Evolutionary conservation across 2,113 vertebrate species (phyloP).

Genomic region (Triplophysa siluroides): DNA sequence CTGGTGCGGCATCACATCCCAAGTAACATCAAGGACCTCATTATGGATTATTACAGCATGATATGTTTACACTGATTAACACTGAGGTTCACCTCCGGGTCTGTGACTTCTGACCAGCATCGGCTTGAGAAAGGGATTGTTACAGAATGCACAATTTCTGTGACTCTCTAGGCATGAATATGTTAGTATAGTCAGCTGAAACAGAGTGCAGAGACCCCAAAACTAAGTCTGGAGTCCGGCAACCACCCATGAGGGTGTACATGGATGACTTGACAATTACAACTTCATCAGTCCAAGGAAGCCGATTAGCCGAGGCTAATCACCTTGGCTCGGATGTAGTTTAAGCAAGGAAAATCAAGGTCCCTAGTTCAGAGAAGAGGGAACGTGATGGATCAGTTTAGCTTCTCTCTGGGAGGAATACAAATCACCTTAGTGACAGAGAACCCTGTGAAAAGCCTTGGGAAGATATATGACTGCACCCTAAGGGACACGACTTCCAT

Average conservation of each 20-base stretch:
- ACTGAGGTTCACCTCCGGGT: slow-evolving; percentile 1
- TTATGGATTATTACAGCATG: slow-evolving; percentile 1
- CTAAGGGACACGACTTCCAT: neutral
- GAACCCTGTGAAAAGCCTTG: too few species aligned
- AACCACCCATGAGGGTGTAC: slow-evolving; percentile 15
- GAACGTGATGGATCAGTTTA: too few species aligned
- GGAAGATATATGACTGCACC: neutral
- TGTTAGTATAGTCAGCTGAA: slow-evolving; percentile 2
- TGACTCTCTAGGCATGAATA: neutral
- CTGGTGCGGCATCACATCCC: neutral
- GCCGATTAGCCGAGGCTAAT: neutral
- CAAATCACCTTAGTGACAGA: too few species aligned
- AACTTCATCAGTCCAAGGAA: neutral
- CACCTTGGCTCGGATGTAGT: neutral
- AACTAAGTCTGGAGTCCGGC: neutral
- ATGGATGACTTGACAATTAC: slow-evolving; percentile 31
- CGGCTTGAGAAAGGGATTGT: neutral
- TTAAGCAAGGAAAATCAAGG: neutral
- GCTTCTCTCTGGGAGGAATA: too few species aligned
- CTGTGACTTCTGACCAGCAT: neutral
- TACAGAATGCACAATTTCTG: slow-evolving; percentile 22
- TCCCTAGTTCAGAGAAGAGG: neutral
- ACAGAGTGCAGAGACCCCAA: slow-evolving; percentile 12
- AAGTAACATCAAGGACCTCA: neutral
- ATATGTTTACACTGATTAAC: too few species aligned